Evolutionary conservation across 2,797 vertebrate species (phyloP).

Genomic region (Channa striata): DNA sequence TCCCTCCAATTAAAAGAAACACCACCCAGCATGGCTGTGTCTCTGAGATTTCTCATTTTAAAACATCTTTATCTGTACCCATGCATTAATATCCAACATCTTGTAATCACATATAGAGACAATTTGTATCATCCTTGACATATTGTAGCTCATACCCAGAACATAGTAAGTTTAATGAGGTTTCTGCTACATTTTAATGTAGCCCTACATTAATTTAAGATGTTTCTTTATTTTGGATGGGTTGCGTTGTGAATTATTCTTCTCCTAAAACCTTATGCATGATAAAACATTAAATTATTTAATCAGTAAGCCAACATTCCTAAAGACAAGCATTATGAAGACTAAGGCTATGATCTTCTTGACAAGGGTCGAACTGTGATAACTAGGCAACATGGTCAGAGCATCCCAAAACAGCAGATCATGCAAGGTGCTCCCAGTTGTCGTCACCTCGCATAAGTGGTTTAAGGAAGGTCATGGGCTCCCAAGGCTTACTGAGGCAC

Average conservation of each 20-base stretch:
- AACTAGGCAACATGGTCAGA: no score
- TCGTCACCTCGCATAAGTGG: no score
- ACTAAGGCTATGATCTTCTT: no score
- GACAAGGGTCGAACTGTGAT: no score
- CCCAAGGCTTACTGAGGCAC: no score
- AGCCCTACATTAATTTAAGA: slow-evolving; percentile 44
- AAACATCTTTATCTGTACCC: slow-evolving; percentile 44
- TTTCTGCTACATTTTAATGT: slow-evolving; percentile 42
- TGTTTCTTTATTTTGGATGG: slow-evolving; percentile 61
- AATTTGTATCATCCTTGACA: slow-evolving; percentile 40
- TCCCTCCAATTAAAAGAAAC: slow-evolving; percentile 79
- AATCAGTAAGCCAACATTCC: no score
- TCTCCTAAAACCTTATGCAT: slow-evolving; percentile 68
- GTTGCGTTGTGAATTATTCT: slow-evolving; percentile 74
- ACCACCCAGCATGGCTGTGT: slow-evolving; percentile 61
- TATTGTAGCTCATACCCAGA: slow-evolving; percentile 20
- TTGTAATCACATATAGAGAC: slow-evolving; percentile 27
- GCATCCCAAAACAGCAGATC: no score
- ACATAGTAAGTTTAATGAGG: slow-evolving; percentile 55
- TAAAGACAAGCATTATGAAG: no score
- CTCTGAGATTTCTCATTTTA: slow-evolving; percentile 50
- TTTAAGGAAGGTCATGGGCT: no score
- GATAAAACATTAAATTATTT: slow-evolving; percentile 60
- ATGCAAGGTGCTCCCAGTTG: no score
- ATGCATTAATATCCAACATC: slow-evolving; percentile 46